Conservation (phyloP, 2,797 vertebrate genomes). For the Acropternis orthonyx region DNA sequence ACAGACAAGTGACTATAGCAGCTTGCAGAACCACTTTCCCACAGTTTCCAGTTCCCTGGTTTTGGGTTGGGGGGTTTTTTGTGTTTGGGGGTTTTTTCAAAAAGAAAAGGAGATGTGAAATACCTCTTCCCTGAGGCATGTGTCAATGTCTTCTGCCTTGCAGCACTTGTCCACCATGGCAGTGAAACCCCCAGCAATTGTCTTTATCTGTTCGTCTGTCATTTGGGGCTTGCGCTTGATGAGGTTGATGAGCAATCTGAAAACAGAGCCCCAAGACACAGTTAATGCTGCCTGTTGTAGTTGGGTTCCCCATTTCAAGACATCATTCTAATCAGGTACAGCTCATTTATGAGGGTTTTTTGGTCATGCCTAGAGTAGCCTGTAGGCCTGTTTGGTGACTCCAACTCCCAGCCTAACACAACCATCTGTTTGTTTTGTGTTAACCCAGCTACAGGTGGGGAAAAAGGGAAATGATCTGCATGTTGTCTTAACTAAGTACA, state of each 20-base stretch:
- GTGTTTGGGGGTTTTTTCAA: rapidly evolving
- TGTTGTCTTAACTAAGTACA: background rate
- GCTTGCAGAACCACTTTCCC: background rate
- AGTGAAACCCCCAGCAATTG: background rate
- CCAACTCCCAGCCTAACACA: background rate
- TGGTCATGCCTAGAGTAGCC: background rate
- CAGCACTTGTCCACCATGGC: slow-evolving; percentile 66
- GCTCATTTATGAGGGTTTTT: background rate
- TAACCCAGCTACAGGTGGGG: background rate
- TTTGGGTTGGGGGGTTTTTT: background rate
- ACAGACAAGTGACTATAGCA: rapidly evolving
- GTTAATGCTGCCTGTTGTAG: background rate
- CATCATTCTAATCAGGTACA: background rate
- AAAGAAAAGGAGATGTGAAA: background rate
- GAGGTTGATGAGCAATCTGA: slow-evolving; percentile 69
- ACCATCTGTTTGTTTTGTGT: background rate
- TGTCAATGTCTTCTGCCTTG: background rate
- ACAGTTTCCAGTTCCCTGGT: background rate
- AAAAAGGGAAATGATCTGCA: background rate
- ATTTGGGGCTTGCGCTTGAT: slow-evolving; percentile 74
- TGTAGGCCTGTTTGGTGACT: background rate
- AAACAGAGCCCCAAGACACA: background rate
- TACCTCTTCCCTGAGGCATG: slow-evolving; percentile 64
- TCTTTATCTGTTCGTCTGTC: slow-evolving; percentile 58
- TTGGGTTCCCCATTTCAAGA: background rate